These are phyloP conservation scores for Clunio marinus DNA, from an alignment of 2,888 invertebrate genomes.

Conservation along the genomic window DNA sequence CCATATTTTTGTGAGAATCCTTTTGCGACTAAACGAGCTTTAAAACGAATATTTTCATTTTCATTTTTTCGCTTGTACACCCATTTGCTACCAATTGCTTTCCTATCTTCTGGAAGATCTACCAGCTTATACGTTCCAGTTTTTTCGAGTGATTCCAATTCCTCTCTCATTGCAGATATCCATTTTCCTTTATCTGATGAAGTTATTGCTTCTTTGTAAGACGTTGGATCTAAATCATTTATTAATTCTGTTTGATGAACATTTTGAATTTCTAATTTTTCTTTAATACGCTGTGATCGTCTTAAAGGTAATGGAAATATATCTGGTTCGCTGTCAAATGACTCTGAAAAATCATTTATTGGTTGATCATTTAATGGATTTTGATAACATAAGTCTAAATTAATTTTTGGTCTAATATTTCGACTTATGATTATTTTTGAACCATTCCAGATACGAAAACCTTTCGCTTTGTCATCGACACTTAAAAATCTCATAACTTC, in stretches of 20 bases:
- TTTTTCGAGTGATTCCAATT: conserved; percentile 40
- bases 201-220: conserved; percentile 31
- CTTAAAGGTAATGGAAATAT: too few species aligned
- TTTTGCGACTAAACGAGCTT: conserved; percentile 44
- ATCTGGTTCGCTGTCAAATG: too few species aligned
- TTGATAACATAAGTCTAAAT: too few species aligned
- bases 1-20: conserved; percentile 44
- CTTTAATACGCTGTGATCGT: too few species aligned
- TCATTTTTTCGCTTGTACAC: conserved; percentile 43
- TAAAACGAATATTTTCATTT: too few species aligned
- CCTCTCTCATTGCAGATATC: conserved; percentile 41
- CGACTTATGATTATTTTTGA: background rate
- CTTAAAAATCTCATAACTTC: conserved; percentile 27
- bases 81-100: conserved; percentile 43
- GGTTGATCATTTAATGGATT: background rate
- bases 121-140: conserved; percentile 42
- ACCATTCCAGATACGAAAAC: background rate
- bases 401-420: background rate
- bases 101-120: conserved; percentile 40
- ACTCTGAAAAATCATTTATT: background rate
- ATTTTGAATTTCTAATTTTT: background rate
- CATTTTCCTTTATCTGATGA: conserved; percentile 40
- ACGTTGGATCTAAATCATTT: conserved; percentile 25
- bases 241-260: background rate
- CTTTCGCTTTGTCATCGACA: background rate